These are phyloP conservation scores for Alethe castanea DNA, from an alignment of 2,113 vertebrate species.

Conservation along the genomic window DNA sequence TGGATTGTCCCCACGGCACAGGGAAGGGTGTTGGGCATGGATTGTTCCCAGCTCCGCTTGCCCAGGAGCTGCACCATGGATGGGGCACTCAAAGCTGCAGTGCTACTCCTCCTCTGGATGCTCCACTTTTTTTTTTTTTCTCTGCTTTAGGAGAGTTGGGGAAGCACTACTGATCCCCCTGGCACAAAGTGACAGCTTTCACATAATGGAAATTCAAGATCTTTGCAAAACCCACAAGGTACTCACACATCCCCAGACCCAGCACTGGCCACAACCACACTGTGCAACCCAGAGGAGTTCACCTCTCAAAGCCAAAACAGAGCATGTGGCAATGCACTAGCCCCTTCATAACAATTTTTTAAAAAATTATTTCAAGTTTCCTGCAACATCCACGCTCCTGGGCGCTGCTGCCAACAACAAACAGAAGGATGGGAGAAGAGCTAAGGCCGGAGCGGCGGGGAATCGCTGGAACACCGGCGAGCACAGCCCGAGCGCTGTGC, in stretches of 20 bases:
- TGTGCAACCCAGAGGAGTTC: fast-evolving
- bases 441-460: fast-evolving
- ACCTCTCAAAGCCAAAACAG: neutral
- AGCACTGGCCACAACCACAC: fast-evolving
- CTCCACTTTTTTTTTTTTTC: neutral
- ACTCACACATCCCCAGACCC: fast-evolving
- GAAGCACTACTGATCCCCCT: fast-evolving
- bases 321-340: neutral
- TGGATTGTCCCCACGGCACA: fast-evolving
- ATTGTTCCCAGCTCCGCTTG: fast-evolving
- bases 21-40: fast-evolving
- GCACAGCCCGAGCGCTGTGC: neutral
- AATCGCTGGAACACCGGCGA: neutral
- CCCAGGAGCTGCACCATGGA: neutral
- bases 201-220: fast-evolving
- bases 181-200: neutral
- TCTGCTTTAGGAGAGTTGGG: neutral
- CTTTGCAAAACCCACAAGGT: neutral
- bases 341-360: neutral
- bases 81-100: fast-evolving
- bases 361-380: neutral
- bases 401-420: neutral
- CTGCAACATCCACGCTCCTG: neutral
- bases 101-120: neutral
- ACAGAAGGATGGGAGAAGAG: neutral